These are phyloP conservation scores for Cryptocheilus praepositus DNA, from an alignment of 2,888 invertebrate species.

Conservation along the genomic window DNA sequence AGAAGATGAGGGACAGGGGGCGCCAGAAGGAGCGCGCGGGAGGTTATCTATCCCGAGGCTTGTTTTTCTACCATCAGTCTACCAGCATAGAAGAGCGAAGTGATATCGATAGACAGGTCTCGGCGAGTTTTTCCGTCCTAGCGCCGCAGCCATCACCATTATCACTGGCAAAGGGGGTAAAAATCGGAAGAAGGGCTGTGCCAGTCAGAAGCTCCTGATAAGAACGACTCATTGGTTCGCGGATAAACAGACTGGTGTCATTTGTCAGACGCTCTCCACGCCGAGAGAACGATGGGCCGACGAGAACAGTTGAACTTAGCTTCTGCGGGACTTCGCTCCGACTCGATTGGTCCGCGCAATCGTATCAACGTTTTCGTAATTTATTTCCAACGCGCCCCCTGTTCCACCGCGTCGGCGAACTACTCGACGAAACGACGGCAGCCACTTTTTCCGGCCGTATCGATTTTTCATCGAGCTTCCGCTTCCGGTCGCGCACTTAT, in stretches of 20 bases:
- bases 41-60: slow-evolving; percentile 54
- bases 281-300: slow-evolving; percentile 12
- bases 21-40: slow-evolving; percentile 13
- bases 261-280: slow-evolving; percentile 56
- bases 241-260: slow-evolving; percentile 63
- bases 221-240: slow-evolving; percentile 61
- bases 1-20: neutral
- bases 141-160: slow-evolving; percentile 1
- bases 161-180: slow-evolving; percentile 22
- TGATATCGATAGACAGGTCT: slow-evolving; percentile 61
- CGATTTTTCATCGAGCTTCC: neutral
- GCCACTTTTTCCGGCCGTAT: neutral
- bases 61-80: slow-evolving; percentile 65
- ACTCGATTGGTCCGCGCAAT: slow-evolving; percentile 40
- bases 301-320: slow-evolving; percentile 30
- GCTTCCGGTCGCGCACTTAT: slow-evolving; percentile 46
- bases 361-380: slow-evolving; percentile 39
- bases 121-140: slow-evolving; percentile 46
- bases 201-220: slow-evolving; percentile 50
- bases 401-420: neutral
- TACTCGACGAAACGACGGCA: neutral
- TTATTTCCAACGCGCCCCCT: slow-evolving; percentile 18
- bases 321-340: slow-evolving; percentile 21
- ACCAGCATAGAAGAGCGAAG: slow-evolving; percentile 56
- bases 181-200: slow-evolving; percentile 48